A percentile compares a stretch with the other conserved stretches of the same genome.
Evolutionary conservation across 2,797 vertebrate genomes (phyloP).

Genomic region (Syndactyla subalaris): DNA sequence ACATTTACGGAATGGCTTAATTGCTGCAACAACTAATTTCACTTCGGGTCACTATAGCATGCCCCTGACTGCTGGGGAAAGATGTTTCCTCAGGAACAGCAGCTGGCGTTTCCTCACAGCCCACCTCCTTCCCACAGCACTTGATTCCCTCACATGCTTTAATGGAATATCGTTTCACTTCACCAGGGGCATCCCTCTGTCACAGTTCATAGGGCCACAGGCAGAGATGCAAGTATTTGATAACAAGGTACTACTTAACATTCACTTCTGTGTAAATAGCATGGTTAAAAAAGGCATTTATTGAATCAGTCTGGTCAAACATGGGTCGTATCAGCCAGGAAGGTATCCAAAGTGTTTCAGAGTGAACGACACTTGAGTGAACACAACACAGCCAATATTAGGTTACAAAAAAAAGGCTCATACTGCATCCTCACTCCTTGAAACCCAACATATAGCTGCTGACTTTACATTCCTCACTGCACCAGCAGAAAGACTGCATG

Average conservation of each 20-base stretch:
- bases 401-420: background rate
- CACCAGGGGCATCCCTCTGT: background rate
- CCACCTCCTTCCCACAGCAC: background rate
- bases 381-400: background rate
- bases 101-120: background rate
- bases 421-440: background rate
- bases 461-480: background rate
- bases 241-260: background rate
- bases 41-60: background rate
- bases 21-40: background rate
- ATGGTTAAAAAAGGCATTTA: background rate
- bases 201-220: background rate
- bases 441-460: background rate
- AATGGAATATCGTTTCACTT: background rate
- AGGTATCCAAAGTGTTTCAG: background rate
- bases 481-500: accelerated
- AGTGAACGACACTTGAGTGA: background rate
- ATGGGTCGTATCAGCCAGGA: background rate
- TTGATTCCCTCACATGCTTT: background rate
- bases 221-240: background rate
- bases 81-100: background rate
- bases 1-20: background rate
- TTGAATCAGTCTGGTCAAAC: constrained; percentile 17
- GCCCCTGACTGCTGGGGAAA: background rate
- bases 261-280: background rate